phyloP scores from a whole-genome alignment of 2,797 vertebrate genomes.

The Enteromius thamalakanensis region DNA sequence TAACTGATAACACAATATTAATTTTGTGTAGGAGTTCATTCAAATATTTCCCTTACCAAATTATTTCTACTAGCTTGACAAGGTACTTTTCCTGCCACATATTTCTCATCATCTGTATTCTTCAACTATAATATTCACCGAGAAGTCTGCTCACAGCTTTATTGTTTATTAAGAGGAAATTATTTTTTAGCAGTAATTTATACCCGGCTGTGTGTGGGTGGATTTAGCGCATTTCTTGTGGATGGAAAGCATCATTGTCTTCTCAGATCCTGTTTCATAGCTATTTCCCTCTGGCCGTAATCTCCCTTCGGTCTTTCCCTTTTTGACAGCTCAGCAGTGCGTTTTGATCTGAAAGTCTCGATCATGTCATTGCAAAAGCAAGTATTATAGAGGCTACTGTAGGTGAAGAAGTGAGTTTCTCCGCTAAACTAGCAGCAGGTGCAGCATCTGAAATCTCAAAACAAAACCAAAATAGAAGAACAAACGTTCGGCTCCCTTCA shows the following conservation, averaged over 20 bases:
- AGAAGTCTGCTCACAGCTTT: neutral
- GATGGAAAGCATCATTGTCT: conserved; percentile 15
- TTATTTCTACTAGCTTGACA: neutral
- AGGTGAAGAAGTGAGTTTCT: neutral
- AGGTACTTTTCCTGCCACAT: neutral
- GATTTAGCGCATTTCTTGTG: neutral
- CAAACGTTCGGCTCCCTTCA: neutral
- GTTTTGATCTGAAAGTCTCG: neutral
- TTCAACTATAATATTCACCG: neutral
- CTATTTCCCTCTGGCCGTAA: conserved; percentile 22
- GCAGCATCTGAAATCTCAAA: conserved; percentile 14
- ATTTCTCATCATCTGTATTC: neutral
- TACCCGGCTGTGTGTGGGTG: neutral
- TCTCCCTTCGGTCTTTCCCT: conserved; percentile 43
- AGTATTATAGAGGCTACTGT: neutral
- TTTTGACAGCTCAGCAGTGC: neutral
- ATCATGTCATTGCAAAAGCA: neutral
- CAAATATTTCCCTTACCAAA: neutral
- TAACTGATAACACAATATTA: neutral
- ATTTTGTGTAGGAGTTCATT: too few species aligned
- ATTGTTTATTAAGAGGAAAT: conserved; percentile 12
- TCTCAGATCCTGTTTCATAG: conserved; percentile 44
- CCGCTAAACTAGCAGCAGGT: conserved; percentile 25
- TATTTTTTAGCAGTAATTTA: neutral
- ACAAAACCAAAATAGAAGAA: conserved; percentile 19